Evolutionary conservation across 2,797 vertebrate species (phyloP), one percentile per base, ranked within the genome.

Genomic region (Tachyglossus aculeatus): DNA sequence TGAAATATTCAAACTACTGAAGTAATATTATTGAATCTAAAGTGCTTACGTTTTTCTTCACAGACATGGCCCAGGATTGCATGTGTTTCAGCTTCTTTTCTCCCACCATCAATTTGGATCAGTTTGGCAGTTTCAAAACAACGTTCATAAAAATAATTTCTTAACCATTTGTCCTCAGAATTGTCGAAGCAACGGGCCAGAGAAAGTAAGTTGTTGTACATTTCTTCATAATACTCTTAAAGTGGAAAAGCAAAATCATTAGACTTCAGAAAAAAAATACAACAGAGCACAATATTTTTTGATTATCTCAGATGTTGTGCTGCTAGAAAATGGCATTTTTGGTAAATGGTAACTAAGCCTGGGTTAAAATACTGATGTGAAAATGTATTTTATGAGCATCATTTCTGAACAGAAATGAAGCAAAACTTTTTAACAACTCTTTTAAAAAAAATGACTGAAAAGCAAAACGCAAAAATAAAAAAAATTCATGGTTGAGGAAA

Each of bases 71-170:
- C 93, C 83, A 94, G 88, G 71, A 90, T 73, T 8, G 77, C 72
- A 27, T 82, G 77, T 0, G 91, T 89, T 76, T 94, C 88, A 0
- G 93, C 93, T 66, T 90, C 87, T 76, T 90, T 94, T 67, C 69
- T 93, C 7, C 91, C 90, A 31, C 90, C 89, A 18, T 93, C 93
- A n/a, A 72, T 54, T 80, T 88, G 86, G 61, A 94, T 74, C 53
- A 74, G 63, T 5, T 85, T 80, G 52, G 91, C 90, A 18, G 91
- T 88, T 24, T 79, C 71, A 74, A 91, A 94, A 56, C 91, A 92
- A 8, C 80, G 85, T 61, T 92, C 69, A 38, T 92, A 93, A 29
- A 95, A 95, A 71, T 94, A 90, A 78, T 92, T 78, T 48, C 92
- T 86, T 50, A 95, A 84, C 92, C 93, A 93, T 74, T 88, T 91